Base-by-base conservation (phyloP, 1,140 invertebrate genomes). In the Arctopsyche grandis region DNA sequence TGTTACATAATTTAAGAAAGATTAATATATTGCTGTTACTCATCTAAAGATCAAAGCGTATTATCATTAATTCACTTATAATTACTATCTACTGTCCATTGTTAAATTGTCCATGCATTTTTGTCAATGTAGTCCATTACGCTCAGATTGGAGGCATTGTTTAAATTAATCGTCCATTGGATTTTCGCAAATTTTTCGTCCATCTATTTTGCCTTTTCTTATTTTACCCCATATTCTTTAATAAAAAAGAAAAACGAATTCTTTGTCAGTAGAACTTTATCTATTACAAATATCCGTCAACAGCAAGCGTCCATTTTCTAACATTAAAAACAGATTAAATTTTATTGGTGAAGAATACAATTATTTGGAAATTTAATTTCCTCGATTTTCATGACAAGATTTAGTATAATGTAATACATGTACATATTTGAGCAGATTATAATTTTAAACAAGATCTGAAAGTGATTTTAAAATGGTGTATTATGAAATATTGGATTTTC, bases 251-350 rank as follows among this genome's bases (percentile, higher is more conserved):
- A 16, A 14, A 12, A 26, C 10, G 0, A 66, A 66, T 22, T 10
- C 9, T 26, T 66, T 9, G 26, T 26, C 24, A 1, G 22, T 66
- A 66, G 58, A 60, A 52, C 12, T 22, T 60, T 60, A 60, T 26
- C 63, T 66, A 26, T 26, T 21, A 22, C 14, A 24, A 76, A 76
- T 38, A 66, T 63, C 75, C 75, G 52, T 76, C 75, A 66, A 5
- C 22, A 38, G 73, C 16, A 7, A 58, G 56, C 60, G 75, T 77
- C 75, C 75, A 77, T 77, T 69, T 77, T 77, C 24, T 77, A 69
- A 69, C 21, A 69, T 77, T 77, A 16, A 66, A 66, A 66, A 69
- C 12, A 43, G n/a, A 48, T 56, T 19, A 63, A 38, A 63, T 43
- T 77, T 66, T 63, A 58, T 66, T n/a, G 12, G 21, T 22, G 16